Conservation (phyloP, 1,140 invertebrate species). For the Limonius californicus region DNA sequence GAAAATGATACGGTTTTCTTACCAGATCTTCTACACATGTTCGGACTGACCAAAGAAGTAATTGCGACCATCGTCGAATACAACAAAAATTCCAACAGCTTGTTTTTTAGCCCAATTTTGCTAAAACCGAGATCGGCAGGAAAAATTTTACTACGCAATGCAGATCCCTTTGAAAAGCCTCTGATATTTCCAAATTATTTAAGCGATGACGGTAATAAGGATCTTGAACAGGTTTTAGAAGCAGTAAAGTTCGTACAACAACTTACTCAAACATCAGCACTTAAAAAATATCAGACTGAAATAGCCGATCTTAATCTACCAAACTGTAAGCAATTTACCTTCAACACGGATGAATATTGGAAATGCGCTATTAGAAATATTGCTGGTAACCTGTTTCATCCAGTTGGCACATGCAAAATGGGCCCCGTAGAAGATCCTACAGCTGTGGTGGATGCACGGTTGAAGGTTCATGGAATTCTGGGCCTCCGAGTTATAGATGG, state of each 20-base stretch:
- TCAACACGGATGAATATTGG: too few species aligned
- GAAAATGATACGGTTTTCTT: background rate
- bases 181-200: constrained; percentile 88
- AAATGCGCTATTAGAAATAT: constrained; percentile 80
- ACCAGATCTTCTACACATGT: too few species aligned
- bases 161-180: constrained; percentile 81
- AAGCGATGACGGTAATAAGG: too few species aligned
- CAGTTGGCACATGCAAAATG: constrained; percentile 80
- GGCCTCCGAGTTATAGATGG: constrained; percentile 83
- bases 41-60: too few species aligned
- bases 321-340: constrained; percentile 71
- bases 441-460: constrained; percentile 76
- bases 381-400: constrained; percentile 84
- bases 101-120: too few species aligned
- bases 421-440: constrained; percentile 67
- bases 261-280: constrained; percentile 69
- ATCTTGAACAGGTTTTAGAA: constrained; percentile 72
- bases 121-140: constrained; percentile 77
- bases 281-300: constrained; percentile 74
- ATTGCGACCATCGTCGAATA: too few species aligned
- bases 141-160: constrained; percentile 65
- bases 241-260: constrained; percentile 70
- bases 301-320: constrained; percentile 70
- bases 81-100: too few species aligned
- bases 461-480: constrained; percentile 72